Evolutionary conservation across 2,888 invertebrate genomes (phyloP).

Genomic region (Tetheella fluctuosa): DNA sequence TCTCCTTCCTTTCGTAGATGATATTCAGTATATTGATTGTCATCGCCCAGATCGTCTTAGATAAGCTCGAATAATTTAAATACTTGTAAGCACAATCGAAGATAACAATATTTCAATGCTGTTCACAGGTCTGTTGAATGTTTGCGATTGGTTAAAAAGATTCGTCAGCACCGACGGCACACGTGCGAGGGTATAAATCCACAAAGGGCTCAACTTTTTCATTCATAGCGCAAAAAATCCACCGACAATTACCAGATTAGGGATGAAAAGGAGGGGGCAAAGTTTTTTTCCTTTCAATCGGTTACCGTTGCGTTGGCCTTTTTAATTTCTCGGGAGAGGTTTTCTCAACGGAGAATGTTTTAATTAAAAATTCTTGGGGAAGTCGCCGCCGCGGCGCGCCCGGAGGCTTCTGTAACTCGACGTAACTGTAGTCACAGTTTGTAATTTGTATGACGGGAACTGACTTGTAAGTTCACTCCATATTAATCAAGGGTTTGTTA

Average conservation of each 20-base stretch:
- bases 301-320: slow-evolving; percentile 60
- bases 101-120: slow-evolving; percentile 58
- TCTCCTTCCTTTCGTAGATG: slow-evolving; percentile 32
- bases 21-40: slow-evolving; percentile 43
- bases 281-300: slow-evolving; percentile 55
- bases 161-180: slow-evolving; percentile 50
- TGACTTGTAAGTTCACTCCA: slow-evolving; percentile 40
- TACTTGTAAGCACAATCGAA: slow-evolving; percentile 39
- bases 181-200: slow-evolving; percentile 75
- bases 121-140: slow-evolving; percentile 53
- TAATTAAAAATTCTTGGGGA: slow-evolving; percentile 63
- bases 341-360: slow-evolving; percentile 60
- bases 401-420: slow-evolving; percentile 25
- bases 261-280: slow-evolving; percentile 65
- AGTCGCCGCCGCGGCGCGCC: slow-evolving; percentile 34
- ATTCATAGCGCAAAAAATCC: slow-evolving; percentile 64
- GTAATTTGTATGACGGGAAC: slow-evolving; percentile 48
- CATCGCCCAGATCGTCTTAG: slow-evolving; percentile 39
- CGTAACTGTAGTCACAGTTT: slow-evolving; percentile 45
- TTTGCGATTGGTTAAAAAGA: slow-evolving; percentile 67
- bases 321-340: slow-evolving; percentile 51
- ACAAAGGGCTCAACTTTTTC: slow-evolving; percentile 72
- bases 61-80: slow-evolving; percentile 44
- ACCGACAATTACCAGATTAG: slow-evolving; percentile 79
- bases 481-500: slow-evolving; percentile 53